Percentiles rank a stretch among this genome's conserved stretches.
Conservation (phyloP, 2,113 vertebrate species). For the Microcebus murinus region DNA sequence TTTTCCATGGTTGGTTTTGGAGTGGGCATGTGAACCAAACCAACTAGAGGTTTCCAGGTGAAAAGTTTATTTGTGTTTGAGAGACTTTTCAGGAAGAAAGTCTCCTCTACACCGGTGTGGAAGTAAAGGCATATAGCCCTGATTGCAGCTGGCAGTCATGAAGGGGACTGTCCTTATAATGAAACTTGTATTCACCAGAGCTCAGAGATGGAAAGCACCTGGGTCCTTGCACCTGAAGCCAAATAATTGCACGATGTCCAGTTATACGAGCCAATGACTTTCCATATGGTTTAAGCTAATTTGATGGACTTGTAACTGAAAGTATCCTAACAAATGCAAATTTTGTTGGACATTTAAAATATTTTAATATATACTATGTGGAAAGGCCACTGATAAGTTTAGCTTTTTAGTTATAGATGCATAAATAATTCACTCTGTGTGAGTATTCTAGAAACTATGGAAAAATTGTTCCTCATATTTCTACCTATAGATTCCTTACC, state of each 20-base stretch:
- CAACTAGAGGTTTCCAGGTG: background rate
- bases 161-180: background rate
- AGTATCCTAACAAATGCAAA: background rate
- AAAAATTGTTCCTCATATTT: background rate
- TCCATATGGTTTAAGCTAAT: background rate
- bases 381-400: background rate
- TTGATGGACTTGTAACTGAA: background rate
- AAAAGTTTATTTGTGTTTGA: background rate
- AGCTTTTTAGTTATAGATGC: background rate
- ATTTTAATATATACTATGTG: background rate
- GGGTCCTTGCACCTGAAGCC: background rate
- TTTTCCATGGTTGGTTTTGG: background rate
- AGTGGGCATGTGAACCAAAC: background rate
- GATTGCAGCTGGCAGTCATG: background rate
- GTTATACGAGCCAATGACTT: background rate
- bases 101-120: background rate
- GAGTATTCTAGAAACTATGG: background rate
- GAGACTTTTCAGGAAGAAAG: background rate
- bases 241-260: background rate
- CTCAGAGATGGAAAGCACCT: background rate
- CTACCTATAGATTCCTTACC: background rate
- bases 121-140: background rate
- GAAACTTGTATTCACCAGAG: background rate
- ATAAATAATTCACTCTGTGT: background rate
- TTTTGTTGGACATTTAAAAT: background rate